Base-by-base conservation (phyloP, 2,113 vertebrate species). In the Emydocephalus ijimae region DNA sequence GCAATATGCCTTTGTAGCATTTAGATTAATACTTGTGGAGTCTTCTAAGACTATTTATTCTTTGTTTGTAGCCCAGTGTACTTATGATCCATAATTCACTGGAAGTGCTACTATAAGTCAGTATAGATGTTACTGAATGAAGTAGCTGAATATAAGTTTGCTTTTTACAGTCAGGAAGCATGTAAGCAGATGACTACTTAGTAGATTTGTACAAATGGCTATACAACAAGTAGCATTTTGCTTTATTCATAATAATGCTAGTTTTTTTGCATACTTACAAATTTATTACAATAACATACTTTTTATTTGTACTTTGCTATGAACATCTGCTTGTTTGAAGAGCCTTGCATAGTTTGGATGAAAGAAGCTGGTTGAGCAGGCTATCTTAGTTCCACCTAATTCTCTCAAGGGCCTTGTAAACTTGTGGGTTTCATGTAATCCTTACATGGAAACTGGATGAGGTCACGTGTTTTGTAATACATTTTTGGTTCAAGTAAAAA, bases 391-490 rank as follows among this genome's bases (percentile, higher is more conserved):
- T 92, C 55, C 57, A 61, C 55, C 69, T 50, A 85, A 14, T 57
- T 61, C 20, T 52, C 88, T 89, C 50, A 94, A 92, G 95, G 93
- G 92, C 93, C 91, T 89, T 0, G 4, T 92, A 92, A 96, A 93
- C 89, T 94, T 96, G 29, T 0, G 94, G 96, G 94, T 87, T 39
- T 87, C 94, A 93, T 97, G 93, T 95, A 96, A 95, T 93, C 93
- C 97, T 97, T 97, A 97, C 97, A 97, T 95, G 97, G 96, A 96
- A 97, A 93, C 11, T n/a, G 96, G 97, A 97, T 56, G 43, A 96
- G 97, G 96, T 8, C 97, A 97, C 96, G 96, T 97, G 97, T 97
- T 97, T 97, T 96, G 96, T 96, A 97, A 97, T 97, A 97, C 95
- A 96, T 94, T 97, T 89, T 97, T 95, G 95, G 97, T 97, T 98